Base-by-base conservation (phyloP, 1,140 invertebrate species). In the Eurosta solidaginis region DNA sequence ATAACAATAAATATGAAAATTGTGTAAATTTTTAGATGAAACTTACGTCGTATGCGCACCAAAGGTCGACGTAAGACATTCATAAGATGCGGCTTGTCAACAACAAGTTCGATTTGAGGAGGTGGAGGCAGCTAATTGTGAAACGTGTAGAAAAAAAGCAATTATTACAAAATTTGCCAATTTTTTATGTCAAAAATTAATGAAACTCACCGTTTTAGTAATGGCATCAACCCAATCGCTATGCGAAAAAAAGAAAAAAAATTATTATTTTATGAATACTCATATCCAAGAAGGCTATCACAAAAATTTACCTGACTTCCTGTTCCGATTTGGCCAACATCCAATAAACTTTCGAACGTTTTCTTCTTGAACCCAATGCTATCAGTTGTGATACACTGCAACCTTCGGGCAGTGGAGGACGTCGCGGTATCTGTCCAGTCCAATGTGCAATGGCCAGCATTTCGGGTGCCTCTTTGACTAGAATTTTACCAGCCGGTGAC, bases 361-460 rank as follows among this genome's bases (percentile, higher is more conserved):
- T 88, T 45, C 88, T 87, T 50, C 91, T 89, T 47, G 91, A 93
- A 0, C 93, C 93, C 27, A 95, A 90, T 0, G 93, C 93, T 88
- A 94, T 92, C 17, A 94, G 86, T 83, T 93, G 93, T 10, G 91
- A 91, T 10, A 93, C 87, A 76, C 90, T 89, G 52, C 92, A 92
- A 1, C 91, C 90, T 0, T 89, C 89, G 1, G 93, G 93, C 49
- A 94, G 88, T 17, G 91, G 90, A 0, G 93, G 93, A 79, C 93
- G 88, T 75, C 90, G 89, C 0, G 93, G 93, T 77, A 94, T 92
- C 82, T 91, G 89, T 0, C 91, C 90, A 0, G 93, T 94, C 92
- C 92, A 94, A 78, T 92, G 92, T 2, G 93, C 92, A 7, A 93
- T 93, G n/a, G 93, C 93, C 79, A 95, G 87, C 89, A 95, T 91